A percentile compares a stretch with the other conserved stretches of the same genome.
These are phyloP conservation scores for Uropsilus gracilis DNA, from an alignment of 2,113 vertebrate species.

Conservation along the genomic window DNA sequence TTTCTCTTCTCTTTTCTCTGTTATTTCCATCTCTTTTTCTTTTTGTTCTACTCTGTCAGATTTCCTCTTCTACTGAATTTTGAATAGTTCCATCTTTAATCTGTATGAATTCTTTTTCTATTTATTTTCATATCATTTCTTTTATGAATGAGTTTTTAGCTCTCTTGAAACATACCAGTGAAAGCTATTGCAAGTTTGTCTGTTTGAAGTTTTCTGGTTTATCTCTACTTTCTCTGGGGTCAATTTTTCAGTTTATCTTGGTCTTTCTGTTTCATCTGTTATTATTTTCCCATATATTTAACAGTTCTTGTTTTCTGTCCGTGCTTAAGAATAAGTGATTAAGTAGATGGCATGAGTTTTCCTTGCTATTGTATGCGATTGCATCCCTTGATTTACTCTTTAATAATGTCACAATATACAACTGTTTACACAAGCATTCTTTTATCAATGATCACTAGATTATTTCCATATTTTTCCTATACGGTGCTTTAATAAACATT, in stretches of 20 bases:
- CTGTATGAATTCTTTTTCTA: background rate
- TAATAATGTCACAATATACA: background rate
- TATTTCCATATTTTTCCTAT: constrained; percentile 12
- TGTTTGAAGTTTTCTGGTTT: background rate
- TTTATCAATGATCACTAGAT: background rate
- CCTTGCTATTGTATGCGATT: background rate
- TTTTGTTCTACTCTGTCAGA: background rate
- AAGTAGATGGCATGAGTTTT: background rate
- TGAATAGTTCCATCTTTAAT: background rate
- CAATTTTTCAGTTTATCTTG: background rate
- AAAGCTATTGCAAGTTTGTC: background rate
- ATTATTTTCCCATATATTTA: background rate
- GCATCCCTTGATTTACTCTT: background rate
- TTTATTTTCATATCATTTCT: background rate
- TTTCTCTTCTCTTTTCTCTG: background rate
- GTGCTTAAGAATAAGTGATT: background rate
- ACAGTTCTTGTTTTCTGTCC: background rate
- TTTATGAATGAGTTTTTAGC: background rate
- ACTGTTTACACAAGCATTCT: background rate
- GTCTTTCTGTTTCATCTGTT: background rate
- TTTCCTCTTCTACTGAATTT: constrained; percentile 1
- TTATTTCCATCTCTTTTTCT: background rate
- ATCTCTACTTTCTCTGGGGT: background rate
- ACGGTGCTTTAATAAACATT: background rate
- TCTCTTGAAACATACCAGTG: background rate